Evolutionary conservation across 2,113 vertebrate species (phyloP).

Genomic region (Coracopsis vasa): DNA sequence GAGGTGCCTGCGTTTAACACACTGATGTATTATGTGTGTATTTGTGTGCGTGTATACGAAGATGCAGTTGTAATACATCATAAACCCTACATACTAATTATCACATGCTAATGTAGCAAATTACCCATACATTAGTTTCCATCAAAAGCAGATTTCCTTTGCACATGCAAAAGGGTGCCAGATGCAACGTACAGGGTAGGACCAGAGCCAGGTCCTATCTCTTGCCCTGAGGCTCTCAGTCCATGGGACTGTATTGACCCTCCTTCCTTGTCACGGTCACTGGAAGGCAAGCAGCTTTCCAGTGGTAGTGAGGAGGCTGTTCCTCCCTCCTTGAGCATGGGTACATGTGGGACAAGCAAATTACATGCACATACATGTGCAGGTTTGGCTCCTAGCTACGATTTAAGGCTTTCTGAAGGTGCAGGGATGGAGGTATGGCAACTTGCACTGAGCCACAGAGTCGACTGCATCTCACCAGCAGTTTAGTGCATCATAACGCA

Average conservation of each 20-base stretch:
- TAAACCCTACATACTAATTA: neutral
- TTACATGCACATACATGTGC: neutral
- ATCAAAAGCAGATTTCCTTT: conserved; percentile 10
- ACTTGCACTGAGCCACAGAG: neutral
- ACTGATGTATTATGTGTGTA: neutral
- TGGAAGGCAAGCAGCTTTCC: neutral
- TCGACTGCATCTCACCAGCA: rapidly evolving
- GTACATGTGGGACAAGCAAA: neutral
- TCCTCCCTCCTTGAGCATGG: neutral
- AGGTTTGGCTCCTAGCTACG: neutral
- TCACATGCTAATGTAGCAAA: conserved; percentile 20
- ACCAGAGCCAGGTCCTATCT: neutral
- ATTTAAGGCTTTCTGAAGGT: neutral
- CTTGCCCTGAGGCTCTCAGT: neutral
- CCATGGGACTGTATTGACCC: neutral
- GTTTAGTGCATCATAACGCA: neutral
- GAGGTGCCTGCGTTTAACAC: neutral
- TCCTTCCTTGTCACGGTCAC: neutral
- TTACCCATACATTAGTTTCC: neutral
- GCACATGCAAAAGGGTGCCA: neutral
- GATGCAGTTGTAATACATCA: neutral
- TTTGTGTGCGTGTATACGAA: neutral
- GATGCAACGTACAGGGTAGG: neutral
- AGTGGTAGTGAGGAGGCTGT: neutral
- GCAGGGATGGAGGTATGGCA: neutral